Conservation (phyloP, 2,888 invertebrate genomes). For the Zaprionus lineosus region DNA sequence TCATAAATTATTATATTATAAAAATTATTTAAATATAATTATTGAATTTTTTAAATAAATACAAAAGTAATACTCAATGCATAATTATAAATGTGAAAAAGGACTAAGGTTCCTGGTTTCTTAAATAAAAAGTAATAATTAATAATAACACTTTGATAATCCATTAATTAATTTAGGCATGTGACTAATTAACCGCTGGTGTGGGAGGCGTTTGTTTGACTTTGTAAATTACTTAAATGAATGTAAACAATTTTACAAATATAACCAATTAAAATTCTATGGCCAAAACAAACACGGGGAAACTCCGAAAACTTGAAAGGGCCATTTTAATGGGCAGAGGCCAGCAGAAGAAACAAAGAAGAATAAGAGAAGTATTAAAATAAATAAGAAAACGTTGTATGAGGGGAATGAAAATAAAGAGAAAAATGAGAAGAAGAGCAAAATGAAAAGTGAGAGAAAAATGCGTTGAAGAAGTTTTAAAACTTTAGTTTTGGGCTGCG, state of each 20-base stretch:
- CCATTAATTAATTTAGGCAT: too few relatives aligned
- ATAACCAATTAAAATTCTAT: constrained; percentile 55
- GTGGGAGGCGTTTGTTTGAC: constrained; percentile 46
- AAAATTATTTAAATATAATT: too few relatives aligned
- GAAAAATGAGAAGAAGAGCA: constrained; percentile 20
- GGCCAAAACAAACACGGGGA: constrained; percentile 12
- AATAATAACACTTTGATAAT: too few relatives aligned
- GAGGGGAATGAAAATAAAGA: constrained; percentile 7
- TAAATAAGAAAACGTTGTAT: constrained; percentile 2
- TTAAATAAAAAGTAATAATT: too few relatives aligned
- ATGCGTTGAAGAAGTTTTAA: constrained; percentile 16
- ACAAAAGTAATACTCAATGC: too few relatives aligned
- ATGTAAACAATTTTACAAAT: constrained; percentile 38
- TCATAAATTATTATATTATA: too few relatives aligned
- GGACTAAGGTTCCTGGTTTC: too few relatives aligned
- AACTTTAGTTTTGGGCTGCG: constrained; percentile 5
- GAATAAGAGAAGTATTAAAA: constrained; percentile 5
- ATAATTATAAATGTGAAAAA: too few relatives aligned
- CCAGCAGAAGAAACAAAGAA: constrained; percentile 18
- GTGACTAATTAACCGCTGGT: constrained; percentile 10
- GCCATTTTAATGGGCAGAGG: constrained; percentile 21
- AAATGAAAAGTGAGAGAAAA: constrained; percentile 18
- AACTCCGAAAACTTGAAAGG: constrained; percentile 19
- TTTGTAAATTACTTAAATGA: constrained; percentile 59
- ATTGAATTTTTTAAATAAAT: too few relatives aligned